phyloP scores from a whole-genome alignment of 2,113 vertebrate genomes.

The Stercorarius parasiticus region DNA sequence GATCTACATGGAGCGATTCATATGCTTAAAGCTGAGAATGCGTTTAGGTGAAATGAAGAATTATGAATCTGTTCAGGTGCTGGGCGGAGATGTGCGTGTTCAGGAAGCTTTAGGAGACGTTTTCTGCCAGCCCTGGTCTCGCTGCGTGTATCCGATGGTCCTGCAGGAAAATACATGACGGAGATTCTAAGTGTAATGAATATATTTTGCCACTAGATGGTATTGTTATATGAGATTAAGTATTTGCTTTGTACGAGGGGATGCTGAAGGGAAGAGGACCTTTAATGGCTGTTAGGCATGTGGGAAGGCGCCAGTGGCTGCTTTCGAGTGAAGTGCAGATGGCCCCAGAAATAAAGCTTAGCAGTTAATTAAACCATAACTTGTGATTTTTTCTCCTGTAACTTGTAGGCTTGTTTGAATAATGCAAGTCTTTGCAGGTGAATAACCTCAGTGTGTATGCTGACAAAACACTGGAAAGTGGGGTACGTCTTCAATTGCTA shows the following conservation, averaged over 20 bases:
- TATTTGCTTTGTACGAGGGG: not conserved
- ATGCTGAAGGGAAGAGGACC: not conserved
- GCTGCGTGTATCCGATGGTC: fast-evolving
- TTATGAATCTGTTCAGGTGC: not conserved
- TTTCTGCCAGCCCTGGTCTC: not conserved
- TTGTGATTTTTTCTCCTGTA: not conserved
- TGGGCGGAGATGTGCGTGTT: not conserved
- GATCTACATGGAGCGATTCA: not conserved
- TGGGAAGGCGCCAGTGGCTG: not conserved
- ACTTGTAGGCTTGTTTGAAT: not conserved
- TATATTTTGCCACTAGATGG: constrained; percentile 54
- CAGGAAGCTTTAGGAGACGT: not conserved
- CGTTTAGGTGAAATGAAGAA: not conserved
- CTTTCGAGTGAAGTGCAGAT: not conserved
- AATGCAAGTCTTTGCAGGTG: not conserved
- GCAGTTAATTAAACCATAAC: not conserved
- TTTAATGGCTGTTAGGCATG: not conserved
- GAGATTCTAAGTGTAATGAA: constrained; percentile 21
- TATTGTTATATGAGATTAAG: constrained; percentile 60
- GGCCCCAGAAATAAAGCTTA: not conserved
- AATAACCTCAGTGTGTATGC: not conserved
- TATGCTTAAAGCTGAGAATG: not conserved
- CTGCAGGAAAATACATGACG: not conserved
- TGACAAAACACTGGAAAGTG: not conserved
- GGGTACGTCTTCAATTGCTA: not conserved